A percentile compares a stretch with the other conserved stretches of the same genome.
Conservation (phyloP, 2,113 vertebrate species). For the Grammomys dolichurus region DNA sequence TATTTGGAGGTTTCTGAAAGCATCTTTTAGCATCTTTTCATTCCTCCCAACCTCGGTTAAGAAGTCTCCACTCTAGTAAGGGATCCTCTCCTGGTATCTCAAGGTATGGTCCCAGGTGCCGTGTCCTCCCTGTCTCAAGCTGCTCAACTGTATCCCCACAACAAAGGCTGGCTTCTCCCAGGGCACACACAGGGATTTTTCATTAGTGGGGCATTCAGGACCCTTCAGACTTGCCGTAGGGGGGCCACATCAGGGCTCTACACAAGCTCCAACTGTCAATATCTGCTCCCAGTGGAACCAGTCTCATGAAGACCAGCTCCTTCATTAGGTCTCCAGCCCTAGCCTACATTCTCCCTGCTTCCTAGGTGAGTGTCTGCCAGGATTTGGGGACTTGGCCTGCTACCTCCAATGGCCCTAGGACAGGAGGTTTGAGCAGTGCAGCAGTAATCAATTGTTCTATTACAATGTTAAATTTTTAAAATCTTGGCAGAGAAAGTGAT, state of each 20-base stretch:
- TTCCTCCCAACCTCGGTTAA: not conserved
- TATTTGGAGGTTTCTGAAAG: not conserved
- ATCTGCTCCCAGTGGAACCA: not conserved
- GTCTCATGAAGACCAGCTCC: accelerated
- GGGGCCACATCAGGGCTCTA: not conserved
- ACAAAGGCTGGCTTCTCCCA: not conserved
- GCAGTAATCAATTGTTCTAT: not conserved
- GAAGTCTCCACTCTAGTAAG: too few species aligned
- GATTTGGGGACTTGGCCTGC: not conserved
- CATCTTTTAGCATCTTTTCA: not conserved
- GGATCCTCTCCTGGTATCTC: accelerated
- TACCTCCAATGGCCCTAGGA: too few species aligned
- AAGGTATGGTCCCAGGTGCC: accelerated
- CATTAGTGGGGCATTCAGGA: not conserved
- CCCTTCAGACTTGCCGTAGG: accelerated
- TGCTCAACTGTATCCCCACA: accelerated
- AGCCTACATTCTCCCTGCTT: accelerated
- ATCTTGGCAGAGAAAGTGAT: constrained; percentile 63
- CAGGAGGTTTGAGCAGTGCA: not conserved
- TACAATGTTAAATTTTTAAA: not conserved
- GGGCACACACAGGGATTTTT: too few species aligned
- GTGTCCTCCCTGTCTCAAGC: not conserved
- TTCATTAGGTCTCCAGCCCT: too few species aligned
- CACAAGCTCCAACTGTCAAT: accelerated
- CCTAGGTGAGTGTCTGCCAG: too few species aligned